Percentiles rank a stretch among this genome's conserved stretches.
phyloP scores from a whole-genome alignment of 2,113 vertebrate genomes.

The Trichechus manatus region DNA sequence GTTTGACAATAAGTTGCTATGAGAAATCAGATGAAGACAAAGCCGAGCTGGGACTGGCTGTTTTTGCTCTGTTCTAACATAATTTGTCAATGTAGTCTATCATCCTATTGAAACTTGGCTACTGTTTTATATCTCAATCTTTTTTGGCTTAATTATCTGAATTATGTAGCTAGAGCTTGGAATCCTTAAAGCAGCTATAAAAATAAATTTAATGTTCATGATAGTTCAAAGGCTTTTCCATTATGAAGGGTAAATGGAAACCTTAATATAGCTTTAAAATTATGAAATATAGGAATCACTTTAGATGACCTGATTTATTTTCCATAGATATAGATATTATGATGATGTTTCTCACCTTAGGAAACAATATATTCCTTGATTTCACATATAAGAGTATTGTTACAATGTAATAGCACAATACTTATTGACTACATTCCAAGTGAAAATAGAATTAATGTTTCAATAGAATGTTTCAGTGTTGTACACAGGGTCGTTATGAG shows the following conservation, averaged over 20 bases:
- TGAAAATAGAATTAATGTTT: no score
- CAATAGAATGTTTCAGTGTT: no score
- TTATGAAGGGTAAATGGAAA: background rate
- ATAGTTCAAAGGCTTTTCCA: background rate
- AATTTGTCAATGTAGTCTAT: no score
- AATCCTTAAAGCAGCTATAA: background rate
- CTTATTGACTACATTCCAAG: no score
- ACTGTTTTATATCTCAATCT: background rate
- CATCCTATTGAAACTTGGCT: background rate
- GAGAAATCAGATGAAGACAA: background rate
- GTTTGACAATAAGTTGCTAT: background rate
- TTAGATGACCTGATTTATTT: no score
- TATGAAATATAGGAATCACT: background rate
- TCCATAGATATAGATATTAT: no score
- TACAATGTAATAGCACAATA: no score
- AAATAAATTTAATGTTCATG: background rate
- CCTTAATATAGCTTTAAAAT: background rate
- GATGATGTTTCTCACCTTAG: background rate
- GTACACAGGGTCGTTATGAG: no score
- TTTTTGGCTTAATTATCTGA: background rate
- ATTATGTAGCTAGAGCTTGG: no score
- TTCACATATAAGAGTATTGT: background rate
- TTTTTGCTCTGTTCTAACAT: no score
- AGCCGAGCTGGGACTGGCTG: accelerated
- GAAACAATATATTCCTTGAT: background rate